Evolutionary conservation across 2,797 vertebrate species (phyloP), one percentile per base, ranked within the genome.

Genomic region (Molossus molossus): DNA sequence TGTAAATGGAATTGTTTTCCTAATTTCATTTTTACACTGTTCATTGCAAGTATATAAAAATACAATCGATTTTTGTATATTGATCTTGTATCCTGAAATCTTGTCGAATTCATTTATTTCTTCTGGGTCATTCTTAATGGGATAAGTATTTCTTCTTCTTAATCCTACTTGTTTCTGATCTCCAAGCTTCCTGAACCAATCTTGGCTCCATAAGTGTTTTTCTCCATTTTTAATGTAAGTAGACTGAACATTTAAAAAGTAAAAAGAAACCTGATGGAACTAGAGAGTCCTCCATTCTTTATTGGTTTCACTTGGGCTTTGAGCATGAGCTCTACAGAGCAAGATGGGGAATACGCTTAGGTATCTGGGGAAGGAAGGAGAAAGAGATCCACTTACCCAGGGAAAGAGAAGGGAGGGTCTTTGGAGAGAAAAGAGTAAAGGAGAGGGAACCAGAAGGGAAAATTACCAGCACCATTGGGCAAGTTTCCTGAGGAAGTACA

Each of bases 1-100:
- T 60, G 12, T 87, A 85, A 92, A 57, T 87, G 29, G 3, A 67
- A 58, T 84, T 83, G 70, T 76, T 72, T 60, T 87, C 64, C 86
- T 83, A 57, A 73, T 95, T 92, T 87, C 33, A 96, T 85, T 58
- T 91, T 91, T 64, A 88, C 48, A 45, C 48, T 91, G 11, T 88
- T 95, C 23, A 27, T 64, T 88, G 4, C 5, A 81, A 90, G 17
- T 83, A 2, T 84, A 50, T 92, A 45, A 87, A 91, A 88, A 94
- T 76, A 50, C 14, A 79, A 67, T 87, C 40, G 69, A 91, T 91
- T 90, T 87, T 89, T 81, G 17, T 50, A 8, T 80, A 45, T 93
- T 86, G 70, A 92, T 87, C 6, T 87, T 48, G 1, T 80, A 40
- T 84, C 25, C 67, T 87, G 12, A 20, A 89, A n/a, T 96, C 9